These are phyloP conservation scores for Anniella stebbinsi DNA, from an alignment of 2,797 vertebrate genomes.

Conservation along the genomic window DNA sequence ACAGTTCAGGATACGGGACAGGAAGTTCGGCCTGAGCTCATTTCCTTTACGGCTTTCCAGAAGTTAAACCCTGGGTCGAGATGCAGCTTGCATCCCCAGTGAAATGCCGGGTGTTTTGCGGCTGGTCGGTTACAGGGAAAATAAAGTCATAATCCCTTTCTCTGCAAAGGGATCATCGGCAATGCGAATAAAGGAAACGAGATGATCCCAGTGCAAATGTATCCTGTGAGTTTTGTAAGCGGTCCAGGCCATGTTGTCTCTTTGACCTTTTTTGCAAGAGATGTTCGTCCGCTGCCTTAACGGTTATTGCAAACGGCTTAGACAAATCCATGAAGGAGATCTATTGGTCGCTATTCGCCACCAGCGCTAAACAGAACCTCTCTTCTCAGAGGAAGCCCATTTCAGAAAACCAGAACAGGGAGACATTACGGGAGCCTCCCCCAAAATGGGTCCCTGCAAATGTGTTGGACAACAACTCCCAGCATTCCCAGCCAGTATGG, in stretches of 20 bases:
- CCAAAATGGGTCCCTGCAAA: too few relatives aligned
- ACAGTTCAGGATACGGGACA: neutral
- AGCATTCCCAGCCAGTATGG: too few relatives aligned
- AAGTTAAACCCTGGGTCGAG: slow-evolving; percentile 44
- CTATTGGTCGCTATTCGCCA: too few relatives aligned
- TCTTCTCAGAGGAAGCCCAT: neutral
- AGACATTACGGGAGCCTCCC: too few relatives aligned
- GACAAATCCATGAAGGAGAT: too few relatives aligned
- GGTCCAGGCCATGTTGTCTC: neutral
- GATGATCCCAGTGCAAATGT: neutral
- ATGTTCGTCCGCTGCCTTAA: neutral
- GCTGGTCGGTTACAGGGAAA: neutral
- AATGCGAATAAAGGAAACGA: neutral
- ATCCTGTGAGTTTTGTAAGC: neutral
- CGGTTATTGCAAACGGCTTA: too few relatives aligned
- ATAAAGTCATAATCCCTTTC: neutral
- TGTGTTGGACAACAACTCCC: too few relatives aligned
- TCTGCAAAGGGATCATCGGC: neutral
- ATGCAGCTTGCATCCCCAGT: rapidly evolving
- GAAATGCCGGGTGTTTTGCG: neutral
- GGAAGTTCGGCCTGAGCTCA: slow-evolving; percentile 34
- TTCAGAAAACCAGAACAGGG: too few relatives aligned
- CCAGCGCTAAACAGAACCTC: neutral
- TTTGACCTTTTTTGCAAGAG: neutral
- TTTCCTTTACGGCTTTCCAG: slow-evolving; percentile 29